Base-by-base conservation (phyloP, 2,888 invertebrate species). In the Himalopsyche kuldschensis region DNA sequence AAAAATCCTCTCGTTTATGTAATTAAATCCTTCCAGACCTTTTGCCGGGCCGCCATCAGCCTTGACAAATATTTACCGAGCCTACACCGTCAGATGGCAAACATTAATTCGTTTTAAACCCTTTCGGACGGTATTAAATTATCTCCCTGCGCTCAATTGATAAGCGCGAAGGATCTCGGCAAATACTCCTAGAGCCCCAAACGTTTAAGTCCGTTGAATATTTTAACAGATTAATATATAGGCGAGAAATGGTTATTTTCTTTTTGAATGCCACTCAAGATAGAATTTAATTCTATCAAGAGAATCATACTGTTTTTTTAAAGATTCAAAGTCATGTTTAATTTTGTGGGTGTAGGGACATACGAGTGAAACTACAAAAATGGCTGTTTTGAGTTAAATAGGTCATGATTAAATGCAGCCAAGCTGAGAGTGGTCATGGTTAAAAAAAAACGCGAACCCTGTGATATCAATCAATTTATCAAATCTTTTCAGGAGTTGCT, bases 41-140 rank as follows among this genome's bases (percentile, higher is more conserved):
- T 24, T 55, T 10, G 55, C 20, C 10, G 55, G 41, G 78, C 41
- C 41, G 41, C 41, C 78, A 78, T 78, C 78, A 78, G 46, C 78
- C 30, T 20, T 24, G 41, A 24, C 78, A 78, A 78, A 78, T 78
- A 78, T 78, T 78, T 78, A 46, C 46, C 10, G 46, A 78, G 41
- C 78, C 78, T 41, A n/a, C 78, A 24, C 31, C 24, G 78, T 24
- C 17, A 78, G 78, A 78, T 46, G 78, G 78, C 41, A 78, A 78
- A 78, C 46, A 78, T 78, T 78, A 78, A 78, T 78, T 78, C 35
- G 35, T 78, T 78, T 78, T 35, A 78, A 46, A 78, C 41, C 78
- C 78, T 78, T 78, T 41, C 41, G 78, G 78, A 78, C 35, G 24
- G 41, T 78, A 35, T 78, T 78, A 78, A 78, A 78, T 78, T 78